Base-by-base conservation (phyloP, 92 coral and sea anemone species). In the Nematostella vectensis region DNA sequence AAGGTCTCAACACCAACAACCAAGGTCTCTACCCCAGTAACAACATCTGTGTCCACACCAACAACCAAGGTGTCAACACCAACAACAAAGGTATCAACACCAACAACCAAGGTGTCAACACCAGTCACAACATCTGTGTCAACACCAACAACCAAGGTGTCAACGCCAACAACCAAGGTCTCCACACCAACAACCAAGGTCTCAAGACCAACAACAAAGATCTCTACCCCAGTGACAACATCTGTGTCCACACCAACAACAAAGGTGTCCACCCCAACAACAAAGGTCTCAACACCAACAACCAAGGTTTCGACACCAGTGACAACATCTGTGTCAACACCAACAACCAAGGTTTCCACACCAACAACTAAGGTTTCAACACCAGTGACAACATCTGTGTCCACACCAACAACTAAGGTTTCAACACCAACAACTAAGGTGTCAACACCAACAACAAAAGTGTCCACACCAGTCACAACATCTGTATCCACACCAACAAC, bases 241-340 rank as follows among this genome's bases (percentile, higher is more conserved):
- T 27, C 40, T 19, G 68, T 47, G 29, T 61, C 68, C 10, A 61
- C 57, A 0, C 54, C 71, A 3, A 33, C 53, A 8, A 45, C 51
- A 6, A 17, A 45, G 18, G 50, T 57, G 49, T 57, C 63, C 0
- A 25, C 63, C 31, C 23, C 63, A 38, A 57, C 63, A 0, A 30
- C 63, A 33, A 10, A 25, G 11, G 4, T 4, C 26, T 51, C 36
- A 6, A 45, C 51, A 10, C 51, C 51, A 45, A 45, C 51, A 8
- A 45, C 51, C 4, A 45, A 8, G 4, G 51, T 45, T 4, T 45
- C 51, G 11, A 45, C 51, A 45, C 51, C 51, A 17, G 18, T 22
- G 18, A 45, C 51, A 10, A 17, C 17, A 33, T 6, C 40, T 17
- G 21, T 17, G 4, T 45, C 51, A 19, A 19, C 51, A 10, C 21